These are phyloP conservation scores for Cololabis saira DNA, from an alignment of 2,113 vertebrate species.

Conservation along the genomic window DNA sequence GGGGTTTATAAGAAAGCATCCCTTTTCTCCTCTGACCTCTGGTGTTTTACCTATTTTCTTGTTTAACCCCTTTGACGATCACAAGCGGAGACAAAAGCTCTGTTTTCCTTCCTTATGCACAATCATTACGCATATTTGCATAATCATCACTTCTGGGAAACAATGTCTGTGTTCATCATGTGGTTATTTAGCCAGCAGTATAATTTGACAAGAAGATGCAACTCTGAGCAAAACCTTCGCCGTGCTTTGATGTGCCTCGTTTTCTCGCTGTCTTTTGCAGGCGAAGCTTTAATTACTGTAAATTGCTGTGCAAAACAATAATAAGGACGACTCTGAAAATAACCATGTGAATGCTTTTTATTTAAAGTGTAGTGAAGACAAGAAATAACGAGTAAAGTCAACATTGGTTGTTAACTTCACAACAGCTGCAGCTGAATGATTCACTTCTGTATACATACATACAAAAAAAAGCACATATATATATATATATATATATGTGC, in stretches of 20 bases:
- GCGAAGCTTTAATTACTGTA: background rate
- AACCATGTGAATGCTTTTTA: background rate
- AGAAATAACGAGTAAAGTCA: background rate
- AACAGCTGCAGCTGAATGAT: too few relatives aligned
- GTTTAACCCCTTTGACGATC: background rate
- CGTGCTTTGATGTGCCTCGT: constrained; percentile 9
- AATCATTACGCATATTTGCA: constrained; percentile 33
- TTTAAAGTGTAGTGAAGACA: background rate
- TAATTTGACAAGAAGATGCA: constrained; percentile 2
- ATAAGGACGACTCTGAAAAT: background rate
- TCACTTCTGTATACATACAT: too few relatives aligned
- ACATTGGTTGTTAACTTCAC: background rate
- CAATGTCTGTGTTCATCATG: constrained; percentile 14
- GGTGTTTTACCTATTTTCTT: background rate
- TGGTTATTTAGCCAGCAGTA: constrained; percentile 16
- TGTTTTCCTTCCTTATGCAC: background rate
- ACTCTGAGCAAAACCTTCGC: constrained; percentile 6
- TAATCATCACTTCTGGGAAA: constrained; percentile 29
- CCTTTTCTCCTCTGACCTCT: background rate
- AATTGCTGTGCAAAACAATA: background rate
- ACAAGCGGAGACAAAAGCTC: background rate
- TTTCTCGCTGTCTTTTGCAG: constrained; percentile 9
- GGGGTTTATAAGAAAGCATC: background rate
- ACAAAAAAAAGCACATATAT: too few relatives aligned
- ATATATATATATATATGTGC: too few relatives aligned